Percentiles rank a stretch among this genome's conserved stretches.
Conservation (phyloP, 1,140 invertebrate genomes). For the Lethrus apterus region DNA sequence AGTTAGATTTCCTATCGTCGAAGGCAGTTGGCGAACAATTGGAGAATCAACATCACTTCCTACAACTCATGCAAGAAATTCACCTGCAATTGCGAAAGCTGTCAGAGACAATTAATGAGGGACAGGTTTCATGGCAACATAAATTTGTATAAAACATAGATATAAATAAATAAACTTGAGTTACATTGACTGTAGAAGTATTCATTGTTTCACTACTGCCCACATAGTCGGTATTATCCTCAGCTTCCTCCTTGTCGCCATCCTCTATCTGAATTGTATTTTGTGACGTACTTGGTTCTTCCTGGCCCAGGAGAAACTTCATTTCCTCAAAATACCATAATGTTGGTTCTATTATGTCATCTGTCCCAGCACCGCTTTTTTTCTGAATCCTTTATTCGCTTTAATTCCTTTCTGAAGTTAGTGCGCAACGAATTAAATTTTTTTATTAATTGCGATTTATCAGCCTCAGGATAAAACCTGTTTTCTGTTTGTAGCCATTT, state of each 20-base stretch:
- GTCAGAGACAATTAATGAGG: conserved; percentile 11
- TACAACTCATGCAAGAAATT: conserved; percentile 12
- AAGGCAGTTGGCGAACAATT: conserved; percentile 6
- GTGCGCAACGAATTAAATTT: too few relatives aligned
- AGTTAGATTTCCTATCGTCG: conserved; percentile 3
- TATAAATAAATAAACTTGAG: neutral
- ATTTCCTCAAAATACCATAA: too few relatives aligned
- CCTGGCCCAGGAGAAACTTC: neutral
- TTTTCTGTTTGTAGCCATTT: too few relatives aligned
- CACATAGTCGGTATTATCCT: neutral
- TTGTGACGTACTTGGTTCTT: conserved; percentile 9
- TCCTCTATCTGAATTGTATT: too few relatives aligned
- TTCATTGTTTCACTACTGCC: too few relatives aligned
- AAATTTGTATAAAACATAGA: conserved; percentile 4
- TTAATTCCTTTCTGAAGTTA: too few relatives aligned
- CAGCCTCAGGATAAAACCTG: too few relatives aligned
- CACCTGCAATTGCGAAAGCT: conserved; percentile 8
- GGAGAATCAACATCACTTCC: conserved; percentile 8
- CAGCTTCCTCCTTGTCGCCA: neutral
- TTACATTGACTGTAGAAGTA: conserved; percentile 10
- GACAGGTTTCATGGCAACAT: conserved; percentile 13
- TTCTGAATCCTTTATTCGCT: conserved; percentile 1
- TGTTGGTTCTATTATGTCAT: too few relatives aligned
- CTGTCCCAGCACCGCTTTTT: too few relatives aligned
- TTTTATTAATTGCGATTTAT: too few relatives aligned